Base-by-base conservation (phyloP, 1,140 invertebrate genomes). In the Arctopsyche grandis region DNA sequence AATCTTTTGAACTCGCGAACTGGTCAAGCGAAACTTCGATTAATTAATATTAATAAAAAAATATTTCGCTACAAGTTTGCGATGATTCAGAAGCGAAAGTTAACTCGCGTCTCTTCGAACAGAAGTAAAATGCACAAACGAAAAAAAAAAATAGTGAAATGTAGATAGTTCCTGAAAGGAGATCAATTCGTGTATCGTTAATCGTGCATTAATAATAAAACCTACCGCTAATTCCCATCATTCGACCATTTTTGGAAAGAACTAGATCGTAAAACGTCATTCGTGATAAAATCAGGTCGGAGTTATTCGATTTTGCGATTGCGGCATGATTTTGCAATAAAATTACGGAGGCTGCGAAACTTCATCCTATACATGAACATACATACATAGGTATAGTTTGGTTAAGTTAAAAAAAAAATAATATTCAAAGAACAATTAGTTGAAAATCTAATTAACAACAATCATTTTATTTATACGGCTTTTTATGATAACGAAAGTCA, bases 141-240 rank as follows among this genome's bases (percentile, higher is more conserved):
- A 71, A 71, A 7, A 69, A 58, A 21, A 24, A 22, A 26, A 38
- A 4, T 1, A 22, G 14, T 74, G 14, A 38, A 29, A 43, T 58
- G 48, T 43, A 73, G 46, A 74, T 74, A n/a, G 12, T 58, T 58
- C 24, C 71, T 14, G 24, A 58, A 58, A 58, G 43, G 71, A 46
- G 71, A 74, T 56, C 71, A 29, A 56, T 9, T 74, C 71, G 71
- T 74, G 71, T 38, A 29, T 74, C 44, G 48, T 74, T 74, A 74
- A 56, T 74, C 71, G 71, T 58, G 71, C 71, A 74, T 74, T 74
- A 74, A 74, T 74, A 74, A 74, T 56, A 74, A 74, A 74, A 56
- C 22, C 9, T 38, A 43, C 16, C 14, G 24, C 16, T 56, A 48
- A 26, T 58, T 56, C 71, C 14, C 46, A 74, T 74, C 12, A 22